phyloP scores from a whole-genome alignment of 2,797 vertebrate genomes.

The Enteromius mattozi region DNA sequence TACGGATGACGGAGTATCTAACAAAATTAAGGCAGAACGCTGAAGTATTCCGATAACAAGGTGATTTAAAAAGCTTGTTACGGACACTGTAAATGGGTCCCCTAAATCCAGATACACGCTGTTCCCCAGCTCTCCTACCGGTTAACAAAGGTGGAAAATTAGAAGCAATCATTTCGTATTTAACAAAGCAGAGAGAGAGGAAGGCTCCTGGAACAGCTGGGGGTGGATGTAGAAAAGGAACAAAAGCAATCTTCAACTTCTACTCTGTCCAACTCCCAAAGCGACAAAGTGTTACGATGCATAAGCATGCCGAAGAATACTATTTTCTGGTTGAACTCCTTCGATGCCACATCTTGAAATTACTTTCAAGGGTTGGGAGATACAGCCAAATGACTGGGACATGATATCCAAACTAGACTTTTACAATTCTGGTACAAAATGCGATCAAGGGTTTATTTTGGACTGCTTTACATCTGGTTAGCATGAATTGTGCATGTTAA shows the following conservation, averaged over 20 bases:
- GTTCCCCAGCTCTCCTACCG: conserved; percentile 2
- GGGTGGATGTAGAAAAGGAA: conserved; percentile 37
- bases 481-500: not conserved
- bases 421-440: not conserved
- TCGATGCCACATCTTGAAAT: conserved; percentile 20
- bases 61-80: conserved; percentile 60
- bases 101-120: conserved; percentile 50
- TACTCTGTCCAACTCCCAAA: not conserved
- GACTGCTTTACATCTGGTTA: not conserved
- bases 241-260: conserved; percentile 39
- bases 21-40: conserved; percentile 73
- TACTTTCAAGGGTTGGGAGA: conserved; percentile 43
- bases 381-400: conserved; percentile 39
- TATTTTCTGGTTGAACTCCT: conserved; percentile 45
- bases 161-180: conserved; percentile 49
- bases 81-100: conserved; percentile 39
- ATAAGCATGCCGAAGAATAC: conserved; percentile 17
- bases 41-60: conserved; percentile 52
- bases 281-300: not conserved
- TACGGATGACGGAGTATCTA: conserved; percentile 68
- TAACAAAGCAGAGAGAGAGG: conserved; percentile 41
- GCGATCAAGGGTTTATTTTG: not conserved
- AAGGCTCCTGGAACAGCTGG: conserved; percentile 12
- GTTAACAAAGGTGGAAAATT: conserved; percentile 50
- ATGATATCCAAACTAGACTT: conserved; percentile 40